phyloP scores from a whole-genome alignment of 2,797 vertebrate genomes.

The Notolabrus celidotus region DNA sequence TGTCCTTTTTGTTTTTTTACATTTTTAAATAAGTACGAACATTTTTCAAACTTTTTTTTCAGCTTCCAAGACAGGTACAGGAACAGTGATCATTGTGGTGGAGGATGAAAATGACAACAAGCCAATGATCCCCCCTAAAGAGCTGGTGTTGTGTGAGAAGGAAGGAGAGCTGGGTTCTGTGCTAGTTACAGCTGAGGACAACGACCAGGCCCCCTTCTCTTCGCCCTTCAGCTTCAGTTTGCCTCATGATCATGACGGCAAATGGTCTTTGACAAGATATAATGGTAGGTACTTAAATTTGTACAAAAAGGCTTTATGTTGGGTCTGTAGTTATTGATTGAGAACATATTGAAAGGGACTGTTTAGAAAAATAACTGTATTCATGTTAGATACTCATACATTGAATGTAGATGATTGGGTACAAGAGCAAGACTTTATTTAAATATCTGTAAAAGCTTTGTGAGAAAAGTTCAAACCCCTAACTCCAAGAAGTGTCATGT shows the following conservation, averaged over 20 bases:
- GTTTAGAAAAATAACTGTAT: too few species aligned
- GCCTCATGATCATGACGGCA: slow-evolving; percentile 1
- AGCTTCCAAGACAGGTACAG: slow-evolving; percentile 89
- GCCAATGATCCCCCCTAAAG: slow-evolving; percentile 66
- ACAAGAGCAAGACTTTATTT: too few species aligned
- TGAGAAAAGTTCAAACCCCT: too few species aligned
- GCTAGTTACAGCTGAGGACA: slow-evolving; percentile 79
- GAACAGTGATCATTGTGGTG: slow-evolving; percentile 86
- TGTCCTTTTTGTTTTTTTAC: slow-evolving; percentile 2
- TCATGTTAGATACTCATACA: too few species aligned
- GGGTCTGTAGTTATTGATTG: background rate
- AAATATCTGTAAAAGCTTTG: too few species aligned
- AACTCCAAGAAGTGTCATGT: too few species aligned
- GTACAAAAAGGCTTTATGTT: background rate
- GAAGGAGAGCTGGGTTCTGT: slow-evolving; percentile 72
- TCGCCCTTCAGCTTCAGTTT: slow-evolving; percentile 85
- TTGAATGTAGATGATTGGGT: too few species aligned
- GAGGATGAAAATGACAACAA: slow-evolving; percentile 87
- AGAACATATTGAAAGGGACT: too few species aligned
- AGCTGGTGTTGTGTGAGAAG: slow-evolving; percentile 83
- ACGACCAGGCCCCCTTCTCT: slow-evolving; percentile 79
- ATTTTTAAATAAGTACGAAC: background rate
- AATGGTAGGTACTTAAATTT: slow-evolving; percentile 81
- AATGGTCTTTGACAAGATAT: slow-evolving; percentile 75
- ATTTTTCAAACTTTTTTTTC: slow-evolving; percentile 43